Base-by-base conservation (phyloP, 37 sponge, comb jelly and placozoan genomes). In the Geodia barretti region DNA sequence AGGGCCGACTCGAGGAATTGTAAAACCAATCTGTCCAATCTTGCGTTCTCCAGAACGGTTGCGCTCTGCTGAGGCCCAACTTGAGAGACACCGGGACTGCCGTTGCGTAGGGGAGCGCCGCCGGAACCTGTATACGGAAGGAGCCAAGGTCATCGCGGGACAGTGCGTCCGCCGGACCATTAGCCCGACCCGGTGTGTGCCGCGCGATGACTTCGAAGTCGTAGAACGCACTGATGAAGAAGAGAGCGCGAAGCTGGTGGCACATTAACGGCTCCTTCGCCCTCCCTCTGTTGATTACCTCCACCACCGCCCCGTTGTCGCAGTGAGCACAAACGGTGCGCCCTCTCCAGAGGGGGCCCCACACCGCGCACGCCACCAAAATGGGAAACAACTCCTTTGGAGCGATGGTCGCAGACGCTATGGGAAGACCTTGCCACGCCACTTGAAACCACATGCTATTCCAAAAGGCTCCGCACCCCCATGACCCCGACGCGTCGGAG, bases 331-430 rank as follows among this genome's bases (percentile, higher is more conserved):
- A 64, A 0, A 91, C 65, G 28, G 39, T 40, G 5, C 42, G 31
- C 1, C 79, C 87, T 3, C 0, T 9, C 91, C 87, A 91, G 20
- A 21, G 20, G 1, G 5, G 41, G 14, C 91, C 87, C 91, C 83
- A 91, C 3, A 72, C 40, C 4, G 79, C 91, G 0, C 62, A 68
- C 20, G 83, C 87, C 21, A 81, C 1, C 24, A 90, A 78, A 9
- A 85, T 54, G 0, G 81, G 82, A 21, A 85, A 32, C 34, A 84
- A 41, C 60, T 91, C 91, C 61, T 91, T 91, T 32, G 63, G 8
- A 2, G 88, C 76, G 70, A 87, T 87, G 32, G 67, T 62, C 41
- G 14, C 35, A 1, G 33, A 41, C 2, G 1, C 24, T 38, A 62
- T 41, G n/a, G n/a, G n/a, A 21, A 26, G 39, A 3, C 19, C n/a